Evolutionary conservation across 92 coral and sea anemone genomes (phyloP).

Genomic region (Micromussa lordhowensis): DNA sequence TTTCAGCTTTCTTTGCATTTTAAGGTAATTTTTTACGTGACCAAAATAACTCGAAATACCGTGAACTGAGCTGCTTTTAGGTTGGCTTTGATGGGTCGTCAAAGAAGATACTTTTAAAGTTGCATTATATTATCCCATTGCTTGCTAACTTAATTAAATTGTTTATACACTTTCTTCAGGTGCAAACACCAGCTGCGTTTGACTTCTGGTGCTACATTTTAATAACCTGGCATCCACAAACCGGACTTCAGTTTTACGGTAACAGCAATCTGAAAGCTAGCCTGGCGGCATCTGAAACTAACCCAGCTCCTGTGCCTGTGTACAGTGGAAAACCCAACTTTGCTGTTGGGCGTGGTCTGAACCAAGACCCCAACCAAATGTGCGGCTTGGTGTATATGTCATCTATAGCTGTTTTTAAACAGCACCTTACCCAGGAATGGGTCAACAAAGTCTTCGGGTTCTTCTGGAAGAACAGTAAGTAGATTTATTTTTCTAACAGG

Average conservation of each 20-base stretch:
- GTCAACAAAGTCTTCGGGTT: conserved; percentile 70
- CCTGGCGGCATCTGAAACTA: conserved; percentile 40
- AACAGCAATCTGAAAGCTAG: conserved; percentile 59
- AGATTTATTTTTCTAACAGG: not conserved
- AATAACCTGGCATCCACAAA: conserved; percentile 81
- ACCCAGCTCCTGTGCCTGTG: conserved; percentile 57
- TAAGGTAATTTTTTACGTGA: too few relatives aligned
- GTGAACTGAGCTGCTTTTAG: too few relatives aligned
- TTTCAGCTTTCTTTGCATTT: too few relatives aligned
- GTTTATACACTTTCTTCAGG: conserved; percentile 32
- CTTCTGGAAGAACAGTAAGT: conserved; percentile 95
- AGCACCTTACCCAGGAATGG: conserved; percentile 53
- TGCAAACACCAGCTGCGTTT: conserved; percentile 50
- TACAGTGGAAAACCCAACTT: conserved; percentile 72
- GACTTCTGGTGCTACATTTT: conserved; percentile 86
- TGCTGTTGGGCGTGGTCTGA: conserved; percentile 85
- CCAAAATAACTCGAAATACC: too few relatives aligned
- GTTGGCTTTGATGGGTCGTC: not conserved
- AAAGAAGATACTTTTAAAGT: not conserved
- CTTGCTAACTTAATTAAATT: not conserved
- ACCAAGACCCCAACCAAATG: conserved; percentile 52
- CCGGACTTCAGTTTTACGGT: conserved; percentile 77
- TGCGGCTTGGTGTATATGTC: conserved; percentile 86
- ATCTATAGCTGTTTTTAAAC: conserved; percentile 93
- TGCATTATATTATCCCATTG: not conserved